Evolutionary conservation across 2,797 vertebrate species (phyloP), one percentile per base, ranked within the genome.

Genomic region (Eospalax fontanierii): DNA sequence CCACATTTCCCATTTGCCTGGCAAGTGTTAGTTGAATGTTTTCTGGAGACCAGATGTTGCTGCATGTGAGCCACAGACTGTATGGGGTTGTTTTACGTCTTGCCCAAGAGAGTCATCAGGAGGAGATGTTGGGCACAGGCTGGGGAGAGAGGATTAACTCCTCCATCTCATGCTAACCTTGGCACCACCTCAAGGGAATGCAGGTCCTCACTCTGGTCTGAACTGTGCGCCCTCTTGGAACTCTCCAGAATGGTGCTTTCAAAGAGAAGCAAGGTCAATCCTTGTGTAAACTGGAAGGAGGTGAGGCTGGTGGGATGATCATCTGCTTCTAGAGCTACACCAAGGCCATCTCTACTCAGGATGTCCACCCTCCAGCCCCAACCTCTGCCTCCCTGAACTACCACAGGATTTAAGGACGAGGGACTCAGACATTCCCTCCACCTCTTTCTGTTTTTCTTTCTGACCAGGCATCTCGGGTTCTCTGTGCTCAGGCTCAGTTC

Each of bases 21-120:
- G 19, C 30, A 79, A 88, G 90, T 73, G 33, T 74, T 65, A 78
- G 33, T 40, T 38, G 85, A 78, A 46, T 50, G 59, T 74, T 91
- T 95, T 73, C 88, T 95, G 86, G 54, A 78, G 46, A 87, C 94
- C 85, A 90, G 80, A 50, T 90, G 88, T 81, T 19, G 63, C 30
- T 30, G 54, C 66, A 73, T 73, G 38, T 40, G 40, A 95, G 85
- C 79, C n/a, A 85, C 28, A 75, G 57, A 6, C 26, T 57, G n/a
- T 35, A 33, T 80, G 61, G 79, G 10, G 30, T 2, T 50, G 73
- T 28, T 86, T 97, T 14, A 85, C 59, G 22, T 85, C 80, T 86
- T 86, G 54, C 21, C 82, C 85, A 63, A 81, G 85, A 81, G 57
- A 59, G 61, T 84, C 71, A 21, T 38, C 30, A 33, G 76, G 46